A percentile compares a stretch with the other conserved stretches of the same genome.
Evolutionary conservation across 2,888 invertebrate species (phyloP).

Genomic region (Chymomyza caudatula): DNA sequence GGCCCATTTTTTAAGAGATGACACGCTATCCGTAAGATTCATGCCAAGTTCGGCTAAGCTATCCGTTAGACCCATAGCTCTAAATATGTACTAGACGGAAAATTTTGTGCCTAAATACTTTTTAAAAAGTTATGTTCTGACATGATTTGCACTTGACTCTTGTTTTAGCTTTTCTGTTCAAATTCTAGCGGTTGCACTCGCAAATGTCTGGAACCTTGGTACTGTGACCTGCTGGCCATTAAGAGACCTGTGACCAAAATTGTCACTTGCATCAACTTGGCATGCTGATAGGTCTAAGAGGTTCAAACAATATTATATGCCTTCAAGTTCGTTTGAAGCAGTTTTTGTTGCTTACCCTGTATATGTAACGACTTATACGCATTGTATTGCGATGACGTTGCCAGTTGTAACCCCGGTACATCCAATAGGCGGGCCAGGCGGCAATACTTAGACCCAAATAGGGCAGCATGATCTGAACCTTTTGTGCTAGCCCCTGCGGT

Average conservation of each 20-base stretch:
- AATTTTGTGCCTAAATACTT: slow-evolving; percentile 5
- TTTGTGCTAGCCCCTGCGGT: slow-evolving; percentile 50
- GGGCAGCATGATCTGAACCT: slow-evolving; percentile 47
- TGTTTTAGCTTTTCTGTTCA: too few relatives aligned
- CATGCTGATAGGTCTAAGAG: slow-evolving; percentile 62
- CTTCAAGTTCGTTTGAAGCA: neutral
- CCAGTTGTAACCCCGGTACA: slow-evolving; percentile 60
- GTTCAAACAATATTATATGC: neutral
- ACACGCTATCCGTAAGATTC: too few relatives aligned
- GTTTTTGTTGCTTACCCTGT: slow-evolving; percentile 37
- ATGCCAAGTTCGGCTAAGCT: slow-evolving; percentile 12
- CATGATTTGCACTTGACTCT: neutral
- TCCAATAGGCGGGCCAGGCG: slow-evolving; percentile 64
- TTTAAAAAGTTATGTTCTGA: neutral
- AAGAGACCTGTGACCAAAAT: slow-evolving; percentile 53
- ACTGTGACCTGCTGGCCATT: neutral
- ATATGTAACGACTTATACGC: slow-evolving; percentile 50
- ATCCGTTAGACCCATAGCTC: slow-evolving; percentile 41
- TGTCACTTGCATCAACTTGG: slow-evolving; percentile 62
- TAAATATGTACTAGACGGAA: neutral
- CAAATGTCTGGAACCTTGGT: neutral
- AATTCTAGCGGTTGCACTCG: neutral
- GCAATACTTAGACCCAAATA: slow-evolving; percentile 52
- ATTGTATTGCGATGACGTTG: slow-evolving; percentile 33
- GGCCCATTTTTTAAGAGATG: slow-evolving; percentile 32